A percentile compares a stretch with the other conserved stretches of the same genome.
These are phyloP conservation scores for Pycnonotus jocosus DNA, from an alignment of 2,113 vertebrate species.

Conservation along the genomic window DNA sequence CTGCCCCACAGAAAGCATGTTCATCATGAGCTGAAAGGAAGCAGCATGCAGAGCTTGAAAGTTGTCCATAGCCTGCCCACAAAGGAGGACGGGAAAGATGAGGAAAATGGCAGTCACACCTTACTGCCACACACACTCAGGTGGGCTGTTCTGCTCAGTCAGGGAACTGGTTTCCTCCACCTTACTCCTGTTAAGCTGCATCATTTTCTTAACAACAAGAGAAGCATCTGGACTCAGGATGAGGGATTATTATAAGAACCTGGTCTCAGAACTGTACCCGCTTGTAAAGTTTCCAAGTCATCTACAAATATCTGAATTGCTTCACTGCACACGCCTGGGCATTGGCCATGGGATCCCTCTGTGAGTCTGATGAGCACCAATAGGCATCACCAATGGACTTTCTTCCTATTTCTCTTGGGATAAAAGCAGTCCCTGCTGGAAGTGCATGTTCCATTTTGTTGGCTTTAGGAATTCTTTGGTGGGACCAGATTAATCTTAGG, in stretches of 20 bases:
- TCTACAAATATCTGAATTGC: background rate
- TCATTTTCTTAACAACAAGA: background rate
- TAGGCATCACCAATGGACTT: accelerated
- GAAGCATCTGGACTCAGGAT: background rate
- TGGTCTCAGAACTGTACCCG: background rate
- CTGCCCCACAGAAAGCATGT: background rate
- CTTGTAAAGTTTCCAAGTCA: background rate
- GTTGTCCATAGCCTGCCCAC: background rate
- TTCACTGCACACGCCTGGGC: accelerated
- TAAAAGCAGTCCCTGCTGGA: background rate
- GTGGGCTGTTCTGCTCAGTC: background rate
- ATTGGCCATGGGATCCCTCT: background rate
- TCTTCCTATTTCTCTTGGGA: background rate
- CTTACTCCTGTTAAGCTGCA: background rate
- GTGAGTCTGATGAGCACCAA: background rate
- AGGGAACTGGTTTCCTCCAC: background rate
- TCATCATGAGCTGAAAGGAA: background rate
- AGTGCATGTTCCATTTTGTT: background rate
- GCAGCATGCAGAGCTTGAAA: background rate
- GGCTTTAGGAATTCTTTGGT: background rate
- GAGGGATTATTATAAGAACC: background rate
- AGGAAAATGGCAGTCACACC: background rate
- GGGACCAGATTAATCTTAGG: background rate
- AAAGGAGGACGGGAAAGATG: background rate
- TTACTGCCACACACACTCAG: accelerated